These are phyloP conservation scores for Poeciliopsis turrubarensis DNA, from an alignment of 2,113 vertebrate genomes.

Conservation along the genomic window DNA sequence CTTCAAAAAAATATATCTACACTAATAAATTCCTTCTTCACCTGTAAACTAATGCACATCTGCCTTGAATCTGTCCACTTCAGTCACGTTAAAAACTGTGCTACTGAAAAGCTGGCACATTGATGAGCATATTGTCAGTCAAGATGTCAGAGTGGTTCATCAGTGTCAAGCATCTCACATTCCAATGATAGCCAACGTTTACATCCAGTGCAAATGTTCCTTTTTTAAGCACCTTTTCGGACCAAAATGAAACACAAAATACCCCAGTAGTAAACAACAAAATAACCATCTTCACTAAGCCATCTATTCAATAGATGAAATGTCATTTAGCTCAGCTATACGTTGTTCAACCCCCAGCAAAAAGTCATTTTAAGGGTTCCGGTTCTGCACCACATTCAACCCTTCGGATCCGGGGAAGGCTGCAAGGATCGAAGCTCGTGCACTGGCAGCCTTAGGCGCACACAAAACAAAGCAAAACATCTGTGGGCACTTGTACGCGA, in stretches of 20 bases:
- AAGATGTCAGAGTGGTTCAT: constrained; percentile 64
- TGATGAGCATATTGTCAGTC: constrained; percentile 43
- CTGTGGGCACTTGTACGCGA: constrained; percentile 9
- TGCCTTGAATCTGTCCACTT: constrained; percentile 22
- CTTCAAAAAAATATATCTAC: constrained; percentile 14
- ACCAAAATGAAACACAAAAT: constrained; percentile 65
- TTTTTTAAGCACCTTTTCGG: constrained; percentile 66
- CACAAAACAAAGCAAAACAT: constrained; percentile 4
- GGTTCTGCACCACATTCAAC: constrained; percentile 12
- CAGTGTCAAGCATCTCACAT: constrained; percentile 69
- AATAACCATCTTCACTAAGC: constrained; percentile 45
- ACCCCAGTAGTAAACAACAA: constrained; percentile 74
- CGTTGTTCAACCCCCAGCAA: constrained; percentile 11
- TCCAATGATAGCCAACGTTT: constrained; percentile 57
- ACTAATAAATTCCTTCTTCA: constrained; percentile 23
- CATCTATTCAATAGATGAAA: constrained; percentile 66
- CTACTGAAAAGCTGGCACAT: constrained; percentile 59
- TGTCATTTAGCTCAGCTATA: constrained; percentile 23
- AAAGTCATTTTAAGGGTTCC: constrained; percentile 15
- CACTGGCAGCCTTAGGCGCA: constrained; percentile 20
- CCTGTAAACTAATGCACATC: constrained; percentile 29
- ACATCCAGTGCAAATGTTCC: constrained; percentile 76
- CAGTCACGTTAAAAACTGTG: constrained; percentile 53
- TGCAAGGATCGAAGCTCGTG: constrained; percentile 53
- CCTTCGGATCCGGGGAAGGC: constrained; percentile 62